These are phyloP conservation scores for Oenanthe oenanthe DNA, from an alignment of 2,113 vertebrate species.

Conservation along the genomic window DNA sequence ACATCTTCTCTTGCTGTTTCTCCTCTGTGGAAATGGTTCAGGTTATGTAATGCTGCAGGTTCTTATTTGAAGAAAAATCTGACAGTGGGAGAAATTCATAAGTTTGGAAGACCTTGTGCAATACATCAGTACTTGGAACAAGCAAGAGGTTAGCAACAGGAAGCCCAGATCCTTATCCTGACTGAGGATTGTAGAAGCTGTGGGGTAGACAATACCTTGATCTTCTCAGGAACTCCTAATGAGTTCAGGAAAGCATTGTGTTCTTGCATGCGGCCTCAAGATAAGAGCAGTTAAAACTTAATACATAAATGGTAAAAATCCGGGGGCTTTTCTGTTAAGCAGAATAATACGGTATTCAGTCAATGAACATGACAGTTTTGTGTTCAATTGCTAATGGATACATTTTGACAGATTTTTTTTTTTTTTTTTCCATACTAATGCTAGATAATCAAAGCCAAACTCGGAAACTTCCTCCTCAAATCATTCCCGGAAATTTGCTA, in stretches of 20 bases:
- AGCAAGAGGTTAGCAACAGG: not conserved
- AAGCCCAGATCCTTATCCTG: not conserved
- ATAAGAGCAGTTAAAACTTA: not conserved
- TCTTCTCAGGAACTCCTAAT: not conserved
- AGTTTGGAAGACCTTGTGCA: not conserved
- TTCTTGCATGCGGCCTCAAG: not conserved
- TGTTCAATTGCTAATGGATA: not conserved
- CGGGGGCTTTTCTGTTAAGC: not conserved
- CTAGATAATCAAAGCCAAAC: not conserved
- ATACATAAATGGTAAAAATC: not conserved
- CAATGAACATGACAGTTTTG: not conserved
- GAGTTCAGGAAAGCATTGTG: constrained; percentile 9
- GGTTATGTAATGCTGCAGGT: not conserved
- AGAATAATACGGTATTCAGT: not conserved
- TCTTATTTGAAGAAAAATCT: not conserved
- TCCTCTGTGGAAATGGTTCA: not conserved
- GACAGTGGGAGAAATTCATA: not conserved
- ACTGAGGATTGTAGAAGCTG: not conserved
- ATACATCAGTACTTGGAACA: not conserved
- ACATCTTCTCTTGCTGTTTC: not conserved
- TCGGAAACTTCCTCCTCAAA: not conserved
- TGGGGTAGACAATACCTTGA: not conserved
- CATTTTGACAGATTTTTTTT: not conserved
- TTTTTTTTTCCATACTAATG: not conserved
- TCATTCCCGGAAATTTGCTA: not conserved